phyloP scores from a whole-genome alignment of 1,140 invertebrate genomes.

The Lepidostoma basale region DNA sequence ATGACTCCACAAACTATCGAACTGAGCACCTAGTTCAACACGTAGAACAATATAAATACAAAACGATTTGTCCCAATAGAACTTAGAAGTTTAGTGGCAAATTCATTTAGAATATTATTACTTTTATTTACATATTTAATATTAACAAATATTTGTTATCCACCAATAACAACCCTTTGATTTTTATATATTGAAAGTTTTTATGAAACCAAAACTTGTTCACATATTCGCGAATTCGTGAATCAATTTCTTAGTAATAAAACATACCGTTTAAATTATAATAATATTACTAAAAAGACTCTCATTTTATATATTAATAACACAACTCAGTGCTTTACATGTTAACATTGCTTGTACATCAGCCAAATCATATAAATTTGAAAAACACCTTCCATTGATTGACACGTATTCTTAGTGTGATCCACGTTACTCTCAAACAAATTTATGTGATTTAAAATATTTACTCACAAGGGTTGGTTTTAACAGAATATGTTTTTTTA shows the following conservation, averaged over 20 bases:
- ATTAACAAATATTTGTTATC: background rate
- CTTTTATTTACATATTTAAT: background rate
- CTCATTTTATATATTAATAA: slow-evolving; percentile 7
- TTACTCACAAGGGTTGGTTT: no score
- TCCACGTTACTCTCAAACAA: background rate
- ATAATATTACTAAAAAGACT: no score
- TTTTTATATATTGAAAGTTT: no score
- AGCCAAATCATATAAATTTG: background rate
- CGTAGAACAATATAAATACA: background rate
- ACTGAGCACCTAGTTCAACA: background rate
- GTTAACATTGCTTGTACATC: slow-evolving; percentile 13
- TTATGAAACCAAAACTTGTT: no score
- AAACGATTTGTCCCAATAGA: no score
- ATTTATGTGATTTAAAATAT: background rate
- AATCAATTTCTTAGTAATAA: no score
- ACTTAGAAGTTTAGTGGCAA: no score
- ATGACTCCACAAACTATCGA: background rate
- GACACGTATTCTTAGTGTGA: background rate
- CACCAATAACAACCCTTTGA: no score
- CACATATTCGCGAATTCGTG: no score
- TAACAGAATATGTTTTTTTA: no score
- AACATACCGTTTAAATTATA: no score
- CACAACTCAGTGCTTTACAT: background rate
- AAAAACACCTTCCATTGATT: no score
- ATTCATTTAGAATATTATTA: background rate